Conservation (phyloP, 1,140 invertebrate genomes). For the Akabosia matsudoensis region DNA sequence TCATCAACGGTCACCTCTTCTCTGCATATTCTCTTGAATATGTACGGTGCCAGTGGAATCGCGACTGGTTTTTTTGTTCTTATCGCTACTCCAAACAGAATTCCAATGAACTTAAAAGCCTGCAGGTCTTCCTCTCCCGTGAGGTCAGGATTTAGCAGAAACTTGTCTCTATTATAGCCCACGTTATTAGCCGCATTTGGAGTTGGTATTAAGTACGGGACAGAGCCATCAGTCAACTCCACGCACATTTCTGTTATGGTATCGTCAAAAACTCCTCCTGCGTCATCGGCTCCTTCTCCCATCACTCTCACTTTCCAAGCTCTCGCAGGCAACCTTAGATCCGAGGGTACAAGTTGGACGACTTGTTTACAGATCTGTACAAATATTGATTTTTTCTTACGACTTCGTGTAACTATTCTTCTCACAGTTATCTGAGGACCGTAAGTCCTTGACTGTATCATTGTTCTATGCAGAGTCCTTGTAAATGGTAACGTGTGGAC, state of each 20-base stretch:
- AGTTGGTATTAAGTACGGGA: conserved; percentile 59
- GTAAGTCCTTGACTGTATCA: conserved; percentile 67
- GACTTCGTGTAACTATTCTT: conserved; percentile 59
- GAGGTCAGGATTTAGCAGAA: conserved; percentile 62
- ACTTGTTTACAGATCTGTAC: conserved; percentile 65
- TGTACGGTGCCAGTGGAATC: conserved; percentile 61
- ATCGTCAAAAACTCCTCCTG: conserved; percentile 64
- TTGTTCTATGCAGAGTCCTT: conserved; percentile 62
- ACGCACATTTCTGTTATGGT: conserved; percentile 69
- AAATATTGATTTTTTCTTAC: conserved; percentile 61
- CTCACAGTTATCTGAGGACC: conserved; percentile 66
- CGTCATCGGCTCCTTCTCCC: conserved; percentile 66
- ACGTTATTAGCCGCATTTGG: conserved; percentile 60
- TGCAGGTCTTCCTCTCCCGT: conserved; percentile 56
- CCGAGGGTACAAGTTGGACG: conserved; percentile 59
- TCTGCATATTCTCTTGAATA: conserved; percentile 63
- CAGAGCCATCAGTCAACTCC: conserved; percentile 56
- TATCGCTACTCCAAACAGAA: conserved; percentile 61
- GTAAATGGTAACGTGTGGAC: conserved; percentile 66
- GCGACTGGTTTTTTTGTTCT: conserved; percentile 62
- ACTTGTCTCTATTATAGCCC: conserved; percentile 64
- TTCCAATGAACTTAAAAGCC: conserved; percentile 62
- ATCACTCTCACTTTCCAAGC: conserved; percentile 62
- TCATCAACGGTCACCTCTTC: conserved; percentile 61
- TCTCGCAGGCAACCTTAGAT: conserved; percentile 61